A percentile compares a stretch with the other conserved stretches of the same genome.
Conservation (phyloP, 92 coral and sea anemone genomes). For the Parazoanthus darwini region DNA sequence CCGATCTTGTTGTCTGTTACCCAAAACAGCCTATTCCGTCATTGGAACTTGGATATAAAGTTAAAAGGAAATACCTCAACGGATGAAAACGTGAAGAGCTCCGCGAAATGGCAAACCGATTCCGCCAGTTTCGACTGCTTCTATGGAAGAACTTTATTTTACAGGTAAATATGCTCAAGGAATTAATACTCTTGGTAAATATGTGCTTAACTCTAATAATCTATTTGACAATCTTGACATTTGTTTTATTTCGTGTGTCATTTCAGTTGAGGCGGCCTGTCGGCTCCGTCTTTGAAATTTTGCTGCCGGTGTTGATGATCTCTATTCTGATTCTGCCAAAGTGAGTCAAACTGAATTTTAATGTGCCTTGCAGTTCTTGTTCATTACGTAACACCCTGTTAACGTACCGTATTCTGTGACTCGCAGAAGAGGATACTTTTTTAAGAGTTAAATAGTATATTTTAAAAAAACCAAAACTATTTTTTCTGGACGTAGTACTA, state of each 20-base stretch:
- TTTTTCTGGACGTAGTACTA: too few species aligned
- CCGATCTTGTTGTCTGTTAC: too few species aligned
- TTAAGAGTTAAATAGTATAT: too few species aligned
- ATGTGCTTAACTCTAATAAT: neutral
- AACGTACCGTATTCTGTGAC: too few species aligned
- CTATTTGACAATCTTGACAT: neutral
- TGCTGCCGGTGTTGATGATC: constrained; percentile 81
- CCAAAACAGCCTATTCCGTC: neutral
- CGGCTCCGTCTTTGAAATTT: constrained; percentile 87
- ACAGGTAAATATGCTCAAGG: constrained; percentile 64
- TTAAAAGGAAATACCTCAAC: neutral
- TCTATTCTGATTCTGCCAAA: constrained; percentile 78
- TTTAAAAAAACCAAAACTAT: too few species aligned
- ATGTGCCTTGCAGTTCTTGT: neutral
- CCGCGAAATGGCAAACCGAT: constrained; percentile 73
- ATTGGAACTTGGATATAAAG: neutral
- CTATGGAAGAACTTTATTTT: constrained; percentile 96
- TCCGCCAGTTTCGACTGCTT: constrained; percentile 95
- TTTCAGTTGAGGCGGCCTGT: constrained; percentile 87
- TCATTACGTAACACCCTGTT: neutral
- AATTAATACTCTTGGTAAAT: neutral
- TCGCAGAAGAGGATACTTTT: too few species aligned
- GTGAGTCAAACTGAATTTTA: constrained; percentile 48
- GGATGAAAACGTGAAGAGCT: neutral
- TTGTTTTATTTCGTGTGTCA: neutral